phyloP scores from a whole-genome alignment of 2,797 vertebrate genomes.

The Oryzias sinensis region DNA sequence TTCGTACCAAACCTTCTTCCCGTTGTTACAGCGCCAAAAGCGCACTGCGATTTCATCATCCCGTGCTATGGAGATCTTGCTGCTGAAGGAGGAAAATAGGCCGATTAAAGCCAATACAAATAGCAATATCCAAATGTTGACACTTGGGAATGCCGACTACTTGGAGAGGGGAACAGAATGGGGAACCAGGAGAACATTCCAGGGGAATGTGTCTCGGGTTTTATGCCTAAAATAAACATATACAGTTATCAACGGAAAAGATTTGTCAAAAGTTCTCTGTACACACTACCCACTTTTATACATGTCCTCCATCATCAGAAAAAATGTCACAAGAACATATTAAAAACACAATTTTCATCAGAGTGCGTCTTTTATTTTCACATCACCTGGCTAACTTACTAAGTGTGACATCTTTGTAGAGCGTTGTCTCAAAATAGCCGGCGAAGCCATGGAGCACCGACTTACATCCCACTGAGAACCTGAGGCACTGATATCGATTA shows the following conservation, averaged over 20 bases:
- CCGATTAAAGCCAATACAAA: not conserved
- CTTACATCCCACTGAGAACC: constrained; percentile 84
- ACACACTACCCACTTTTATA: too few species aligned
- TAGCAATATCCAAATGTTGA: too few species aligned
- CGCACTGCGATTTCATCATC: constrained; percentile 83
- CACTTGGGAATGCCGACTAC: constrained; percentile 57
- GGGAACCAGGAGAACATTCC: constrained; percentile 98
- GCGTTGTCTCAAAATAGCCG: constrained; percentile 90
- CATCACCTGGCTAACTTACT: constrained; percentile 75
- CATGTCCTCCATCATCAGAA: too few species aligned
- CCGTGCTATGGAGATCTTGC: constrained; percentile 82
- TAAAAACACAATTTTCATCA: too few species aligned
- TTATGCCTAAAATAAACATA: constrained; percentile 81
- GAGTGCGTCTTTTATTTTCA: not conserved
- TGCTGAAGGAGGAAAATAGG: constrained; percentile 70
- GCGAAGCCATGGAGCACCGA: constrained; percentile 91
- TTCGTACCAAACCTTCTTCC: constrained; percentile 95
- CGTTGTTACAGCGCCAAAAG: constrained; percentile 93
- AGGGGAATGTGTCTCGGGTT: constrained; percentile 90
- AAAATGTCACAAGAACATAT: too few species aligned
- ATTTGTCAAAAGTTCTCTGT: too few species aligned
- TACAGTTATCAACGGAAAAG: too few species aligned
- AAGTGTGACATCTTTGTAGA: constrained; percentile 89
- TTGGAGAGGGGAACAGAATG: constrained; percentile 93
- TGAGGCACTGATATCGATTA: constrained; percentile 87